Evolutionary conservation across 2,797 vertebrate genomes (phyloP), one percentile per base, ranked within the genome.

Genomic region (Clamator glandarius): DNA sequence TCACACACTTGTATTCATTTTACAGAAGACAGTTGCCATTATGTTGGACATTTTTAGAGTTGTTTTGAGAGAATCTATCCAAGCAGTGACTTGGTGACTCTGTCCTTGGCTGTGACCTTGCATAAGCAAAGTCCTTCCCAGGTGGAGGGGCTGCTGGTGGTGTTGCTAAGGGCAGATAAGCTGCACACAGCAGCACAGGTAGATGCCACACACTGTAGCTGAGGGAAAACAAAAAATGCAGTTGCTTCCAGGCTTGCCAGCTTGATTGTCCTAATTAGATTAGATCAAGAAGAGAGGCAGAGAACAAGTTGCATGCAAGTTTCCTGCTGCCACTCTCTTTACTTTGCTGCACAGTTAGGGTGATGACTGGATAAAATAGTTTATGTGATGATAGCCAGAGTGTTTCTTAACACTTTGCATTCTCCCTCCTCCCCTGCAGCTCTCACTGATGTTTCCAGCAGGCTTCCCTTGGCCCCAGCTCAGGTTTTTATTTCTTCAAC

Each of bases 1-100:
- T 94, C 81, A 50, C 87, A 81, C 69, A 68, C 78, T 88, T 93
- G 96, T 95, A 72, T 86, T 75, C 81, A 39, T 93, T 94, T 96
- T 92, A 73, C 87, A 39, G 84, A 89, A 95, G 91, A 79, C 90
- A 69, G 68, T 87, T 91, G 70, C 90, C 66, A 28, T 90, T 94
- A 87, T 50, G 69, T 50, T 88, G 84, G 83, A 51, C 36, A 8
- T 83, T 95, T 96, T 94, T 95, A 78, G 52, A 83, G 81, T 59
- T 94, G 69, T 93, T 96, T 93, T 15, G 83, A 92, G 69, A 55
- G 68, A 86, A 72, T 84, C 64, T 84, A 11, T 87, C 91, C 52
- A 64, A 69, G 78, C 77, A 52, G 52, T 39, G 51, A 5, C 19
- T 88, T 3, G 11, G 70, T 46, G 50, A 84, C 9, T n/a, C 54